Base-by-base conservation (phyloP, 2,797 vertebrate genomes). In the Enoplosus armatus region DNA sequence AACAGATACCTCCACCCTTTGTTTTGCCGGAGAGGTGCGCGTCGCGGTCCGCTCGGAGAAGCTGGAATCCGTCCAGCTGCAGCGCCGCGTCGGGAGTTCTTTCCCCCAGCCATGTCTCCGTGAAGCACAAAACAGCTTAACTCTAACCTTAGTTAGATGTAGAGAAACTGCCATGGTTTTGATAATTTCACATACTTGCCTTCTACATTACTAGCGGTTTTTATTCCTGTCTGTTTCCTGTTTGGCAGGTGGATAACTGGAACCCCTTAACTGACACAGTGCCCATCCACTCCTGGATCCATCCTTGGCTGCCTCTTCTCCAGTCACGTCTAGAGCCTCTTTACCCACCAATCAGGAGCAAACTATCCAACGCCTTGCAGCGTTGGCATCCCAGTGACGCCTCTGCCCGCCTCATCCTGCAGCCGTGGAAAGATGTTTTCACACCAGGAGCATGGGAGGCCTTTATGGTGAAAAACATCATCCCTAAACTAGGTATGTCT, bases 391-490 rank as follows among this genome's bases (percentile, higher is more conserved):
- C 98, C 71, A 99, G 97, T 0, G 98, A 99, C 41, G 89, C 96
- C 45, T 99, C 98, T 0, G 98, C 98, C 76, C 98, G 99, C 68
- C 97, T 99, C 41, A 99, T 99, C 87, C 94, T 99, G 6, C 97
- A 98, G 94, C 98, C 98, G 11, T 99, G 98, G 98, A 99, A 97
- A 66, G 98, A 98, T 0, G 97, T 99, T 24, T 99, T 99, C 86
- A 97, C 97, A 0, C 97, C 96, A 0, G 98, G 98, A 4, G 98
- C 98, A 0, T 99, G 98, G 98, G 98, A 99, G 86, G 98, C 98
- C 4, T 99, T 99, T 93, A 98, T 99, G 98, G 95, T 99, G 87
- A 99, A 98, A 93, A 99, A 99, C 92, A 99, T 99, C 0, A 97
- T 98, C 76, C 98, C 98, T 24, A 99, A 99, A 69, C 93, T 99